Percentiles rank a stretch among this genome's conserved stretches.
Evolutionary conservation across 2,888 invertebrate species (phyloP).

Genomic region (Agelastica alni): DNA sequence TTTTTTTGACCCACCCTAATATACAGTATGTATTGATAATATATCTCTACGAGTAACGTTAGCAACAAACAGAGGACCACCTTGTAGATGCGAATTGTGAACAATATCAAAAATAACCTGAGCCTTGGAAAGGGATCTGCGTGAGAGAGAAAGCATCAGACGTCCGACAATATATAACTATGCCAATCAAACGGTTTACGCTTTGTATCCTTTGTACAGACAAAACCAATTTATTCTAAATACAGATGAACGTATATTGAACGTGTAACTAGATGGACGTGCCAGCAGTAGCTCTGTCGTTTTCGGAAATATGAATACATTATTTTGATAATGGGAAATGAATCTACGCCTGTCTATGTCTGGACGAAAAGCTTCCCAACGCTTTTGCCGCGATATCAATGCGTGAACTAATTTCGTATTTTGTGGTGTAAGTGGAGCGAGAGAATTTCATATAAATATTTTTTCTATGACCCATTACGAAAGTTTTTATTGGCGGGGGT

Average conservation of each 20-base stretch:
- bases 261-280: conserved; percentile 29
- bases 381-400: background rate
- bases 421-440: conserved; percentile 2
- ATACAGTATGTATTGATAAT: no score
- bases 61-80: background rate
- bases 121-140: conserved; percentile 4
- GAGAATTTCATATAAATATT: background rate
- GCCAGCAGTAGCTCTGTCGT: conserved; percentile 26
- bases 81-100: conserved; percentile 10
- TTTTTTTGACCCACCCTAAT: no score
- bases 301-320: conserved; percentile 37
- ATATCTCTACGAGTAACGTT: no score
- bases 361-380: conserved; percentile 11
- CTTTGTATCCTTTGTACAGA: conserved; percentile 43
- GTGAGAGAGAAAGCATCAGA: conserved; percentile 18
- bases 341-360: conserved; percentile 24
- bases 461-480: no score
- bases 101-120: conserved; percentile 27
- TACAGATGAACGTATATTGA: conserved; percentile 34
- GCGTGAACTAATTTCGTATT: background rate
- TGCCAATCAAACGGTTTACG: conserved; percentile 48
- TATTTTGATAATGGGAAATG: conserved; percentile 34
- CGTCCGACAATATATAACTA: conserved; percentile 43
- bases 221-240: conserved; percentile 44
- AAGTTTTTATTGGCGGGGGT: no score